These are phyloP conservation scores for Burhinus oedicnemus DNA, from an alignment of 2,113 vertebrate species.

Conservation along the genomic window DNA sequence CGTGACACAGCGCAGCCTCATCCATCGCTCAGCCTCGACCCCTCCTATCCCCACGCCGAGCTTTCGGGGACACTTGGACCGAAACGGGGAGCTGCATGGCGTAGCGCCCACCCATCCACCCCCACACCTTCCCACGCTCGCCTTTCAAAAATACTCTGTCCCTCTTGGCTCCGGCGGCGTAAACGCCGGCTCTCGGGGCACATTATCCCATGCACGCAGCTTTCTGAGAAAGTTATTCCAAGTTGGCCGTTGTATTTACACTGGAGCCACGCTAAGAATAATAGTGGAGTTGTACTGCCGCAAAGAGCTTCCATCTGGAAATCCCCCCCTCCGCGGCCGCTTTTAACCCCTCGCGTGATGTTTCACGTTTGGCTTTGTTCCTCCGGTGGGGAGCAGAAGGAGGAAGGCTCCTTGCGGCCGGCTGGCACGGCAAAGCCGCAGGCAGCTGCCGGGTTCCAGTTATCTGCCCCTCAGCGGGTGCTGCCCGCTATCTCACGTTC, in stretches of 20 bases:
- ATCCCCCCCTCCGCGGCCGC: rapidly evolving
- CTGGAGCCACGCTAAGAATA: not conserved
- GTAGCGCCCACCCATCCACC: rapidly evolving
- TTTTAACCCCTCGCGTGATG: not conserved
- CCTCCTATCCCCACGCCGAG: not conserved
- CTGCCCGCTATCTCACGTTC: not conserved
- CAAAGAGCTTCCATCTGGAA: not conserved
- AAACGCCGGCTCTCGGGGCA: rapidly evolving
- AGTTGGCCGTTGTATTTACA: not conserved
- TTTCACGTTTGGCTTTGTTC: rapidly evolving
- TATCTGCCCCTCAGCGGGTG: too few relatives aligned
- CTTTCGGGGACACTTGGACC: rapidly evolving
- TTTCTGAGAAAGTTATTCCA: not conserved
- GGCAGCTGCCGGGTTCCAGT: not conserved
- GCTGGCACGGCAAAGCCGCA: not conserved
- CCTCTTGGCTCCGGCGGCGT: rapidly evolving
- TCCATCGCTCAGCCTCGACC: rapidly evolving
- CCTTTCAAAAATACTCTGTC: rapidly evolving
- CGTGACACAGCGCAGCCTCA: rapidly evolving
- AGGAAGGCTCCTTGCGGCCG: not conserved
- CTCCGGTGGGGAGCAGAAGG: rapidly evolving
- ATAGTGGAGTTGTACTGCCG: not conserved
- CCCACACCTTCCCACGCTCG: not conserved
- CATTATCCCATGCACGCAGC: rapidly evolving
- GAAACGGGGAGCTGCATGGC: rapidly evolving